phyloP scores from a whole-genome alignment of 2,888 invertebrate species.

The Noctua janthe region DNA sequence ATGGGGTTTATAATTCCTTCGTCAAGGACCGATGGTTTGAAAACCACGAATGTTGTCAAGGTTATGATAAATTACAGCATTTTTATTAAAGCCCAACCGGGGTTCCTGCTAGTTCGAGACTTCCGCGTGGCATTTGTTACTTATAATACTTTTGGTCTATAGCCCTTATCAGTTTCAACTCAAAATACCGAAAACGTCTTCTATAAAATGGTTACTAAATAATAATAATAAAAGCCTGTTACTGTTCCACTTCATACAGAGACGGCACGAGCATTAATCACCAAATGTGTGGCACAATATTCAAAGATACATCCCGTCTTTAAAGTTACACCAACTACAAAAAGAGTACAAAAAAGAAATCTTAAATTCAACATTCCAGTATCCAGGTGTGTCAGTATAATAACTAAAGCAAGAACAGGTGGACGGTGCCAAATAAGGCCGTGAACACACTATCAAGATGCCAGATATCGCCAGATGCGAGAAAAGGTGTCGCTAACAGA shows the following conservation, averaged over 20 bases:
- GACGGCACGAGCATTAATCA: neutral
- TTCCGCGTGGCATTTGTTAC: neutral
- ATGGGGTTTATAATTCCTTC: neutral
- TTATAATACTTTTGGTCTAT: neutral
- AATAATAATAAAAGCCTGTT: neutral
- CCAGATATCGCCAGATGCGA: constrained; percentile 58
- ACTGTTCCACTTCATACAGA: neutral
- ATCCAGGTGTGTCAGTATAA: constrained; percentile 49
- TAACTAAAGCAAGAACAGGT: constrained; percentile 62
- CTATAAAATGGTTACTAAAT: neutral
- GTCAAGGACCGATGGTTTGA: neutral
- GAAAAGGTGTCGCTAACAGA: constrained; percentile 48
- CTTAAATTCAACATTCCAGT: neutral
- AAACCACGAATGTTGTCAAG: neutral
- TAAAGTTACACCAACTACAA: neutral
- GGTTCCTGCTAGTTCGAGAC: neutral
- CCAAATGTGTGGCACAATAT: neutral
- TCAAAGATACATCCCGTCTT: neutral
- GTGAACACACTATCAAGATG: constrained; percentile 45
- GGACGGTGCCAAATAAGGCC: constrained; percentile 63
- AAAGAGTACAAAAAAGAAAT: neutral
- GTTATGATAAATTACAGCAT: neutral
- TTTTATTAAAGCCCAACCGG: neutral
- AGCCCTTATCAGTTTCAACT: neutral
- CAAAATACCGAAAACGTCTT: neutral